phyloP scores from a whole-genome alignment of 2,888 invertebrate species.

The Steinernema hermaphroditum region DNA sequence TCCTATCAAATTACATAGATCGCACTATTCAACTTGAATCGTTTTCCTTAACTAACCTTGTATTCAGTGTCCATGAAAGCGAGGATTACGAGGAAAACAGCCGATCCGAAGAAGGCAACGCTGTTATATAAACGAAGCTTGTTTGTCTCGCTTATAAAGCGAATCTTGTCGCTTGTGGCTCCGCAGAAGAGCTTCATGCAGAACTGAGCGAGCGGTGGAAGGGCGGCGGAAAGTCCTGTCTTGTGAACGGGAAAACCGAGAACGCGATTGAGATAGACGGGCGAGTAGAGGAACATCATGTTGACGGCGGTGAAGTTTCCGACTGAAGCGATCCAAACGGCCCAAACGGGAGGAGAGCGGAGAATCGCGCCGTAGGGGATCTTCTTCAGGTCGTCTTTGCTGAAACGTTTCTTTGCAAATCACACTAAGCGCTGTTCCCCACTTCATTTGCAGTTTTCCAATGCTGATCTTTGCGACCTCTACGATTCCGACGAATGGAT shows the following conservation, averaged over 20 bases:
- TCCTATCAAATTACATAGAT: too few relatives aligned
- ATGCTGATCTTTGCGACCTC: constrained; percentile 53
- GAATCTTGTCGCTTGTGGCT: constrained; percentile 50
- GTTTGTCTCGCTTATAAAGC: constrained; percentile 48
- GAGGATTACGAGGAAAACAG: constrained; percentile 44
- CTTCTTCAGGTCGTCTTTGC: constrained; percentile 47
- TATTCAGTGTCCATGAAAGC: constrained; percentile 50
- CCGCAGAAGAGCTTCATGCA: constrained; percentile 49
- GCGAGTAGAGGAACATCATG: constrained; percentile 57
- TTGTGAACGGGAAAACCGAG: constrained; percentile 53
- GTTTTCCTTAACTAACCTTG: constrained; percentile 35
- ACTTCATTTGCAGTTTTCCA: constrained; percentile 43
- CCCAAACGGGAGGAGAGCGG: constrained; percentile 53
- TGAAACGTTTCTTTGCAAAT: constrained; percentile 38
- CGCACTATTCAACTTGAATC: too few relatives aligned
- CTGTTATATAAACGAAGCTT: constrained; percentile 57
- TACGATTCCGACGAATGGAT: constrained; percentile 54
- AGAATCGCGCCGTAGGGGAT: constrained; percentile 51
- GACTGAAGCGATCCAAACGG: constrained; percentile 54
- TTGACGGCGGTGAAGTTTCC: constrained; percentile 58
- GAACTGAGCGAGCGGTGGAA: constrained; percentile 56
- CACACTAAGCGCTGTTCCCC: not conserved
- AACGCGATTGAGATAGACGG: constrained; percentile 53
- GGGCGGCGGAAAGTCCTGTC: constrained; percentile 54
- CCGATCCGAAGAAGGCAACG: constrained; percentile 51